Base-by-base conservation (phyloP, 2,888 invertebrate species). In the Cheilosia grossa region DNA sequence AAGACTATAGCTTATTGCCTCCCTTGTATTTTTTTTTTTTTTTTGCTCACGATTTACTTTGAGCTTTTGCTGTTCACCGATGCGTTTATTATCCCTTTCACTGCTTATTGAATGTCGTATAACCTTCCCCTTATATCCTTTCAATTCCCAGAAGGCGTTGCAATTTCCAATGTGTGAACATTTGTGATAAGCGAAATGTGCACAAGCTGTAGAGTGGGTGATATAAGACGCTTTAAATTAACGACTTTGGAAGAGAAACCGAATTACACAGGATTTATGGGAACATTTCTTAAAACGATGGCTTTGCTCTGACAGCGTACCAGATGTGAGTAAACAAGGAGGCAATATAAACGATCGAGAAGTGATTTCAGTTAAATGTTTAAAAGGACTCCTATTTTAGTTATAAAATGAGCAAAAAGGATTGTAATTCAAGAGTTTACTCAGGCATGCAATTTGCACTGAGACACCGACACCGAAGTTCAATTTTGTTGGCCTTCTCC, bases 71-170 rank as follows among this genome's bases (percentile, higher is more conserved):
- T 78, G 72, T 58, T 78, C 66, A 67, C 15, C 70, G 77, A 82
- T 70, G 77, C 77, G 77, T 82, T 70, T 77, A 82, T 82, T 64
- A 81, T 77, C 81, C 75, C 53, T 72, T 70, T 78, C 63, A 72
- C 37, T 63, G 78, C 58, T 82, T 70, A 77, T 72, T 70, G 77
- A 82, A 77, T 59, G 64, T 58, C 69, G 70, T 66, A 77, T 70
- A 82, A 66, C 58, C 59, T 70, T 59, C 59, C 13, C 59, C n/a
- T 10, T 27, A 30, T 74, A 56, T 17, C 30, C 54, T 10, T 21
- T 15, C 7, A 30, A 24, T 51, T 64, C 7, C 40, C 6, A 6
- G 27, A 4, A 64, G 51, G 61, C 49, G 58, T 33, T 83, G 82
- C 73, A 83, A 58, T 83, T 63, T 44, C 27, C 58, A 67, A 67